Base-by-base conservation (phyloP, 2,797 vertebrate species). In the Pempheris klunzingeri region DNA sequence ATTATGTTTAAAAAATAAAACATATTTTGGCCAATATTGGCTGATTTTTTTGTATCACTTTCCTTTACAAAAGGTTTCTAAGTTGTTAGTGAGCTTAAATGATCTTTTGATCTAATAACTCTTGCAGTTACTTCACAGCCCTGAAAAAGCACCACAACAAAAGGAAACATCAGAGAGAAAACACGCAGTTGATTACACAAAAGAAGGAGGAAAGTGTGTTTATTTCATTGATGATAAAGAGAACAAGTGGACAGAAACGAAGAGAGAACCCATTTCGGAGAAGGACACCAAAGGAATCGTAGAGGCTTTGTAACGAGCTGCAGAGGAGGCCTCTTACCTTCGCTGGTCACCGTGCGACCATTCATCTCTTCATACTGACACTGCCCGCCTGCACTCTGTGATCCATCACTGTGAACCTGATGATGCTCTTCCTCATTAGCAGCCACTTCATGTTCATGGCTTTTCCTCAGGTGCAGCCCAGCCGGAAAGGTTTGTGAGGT, bases 261-360 rank as follows among this genome's bases (percentile, higher is more conserved):
- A 71, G 62, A 79, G 26, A 64, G 30, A 62, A 78, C 65, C 57
- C 39, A 17, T 38, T 61, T 81, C 44, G 61, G 50, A 72, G 74
- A 71, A 46, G 41, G 43, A 78, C 60, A 67, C 34, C 65, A n/a
- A 2, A 53, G 43, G 52, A 52, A 28, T 59, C 3, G 49, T 2
- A 53, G 78, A 59, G 38, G 64, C 24, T 74, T 39, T 72, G 59
- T 43, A 20, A 55, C 38, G 74, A 63, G 62, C 55, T 52, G 73
- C 17, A 28, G n/a, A 39, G 53, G 62, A 49, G 69, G 65, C 68
- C 38, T 88, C 91, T 93, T 92, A 92, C 90, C 91, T 91, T 90
- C 86, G 49, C 49, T 22, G 54, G 26, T 74, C 74, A 44, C 75
- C 0, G 69, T 74, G 0, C 9, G 47, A 80, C 61, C 87, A 47